Base-by-base conservation (phyloP, 1,140 invertebrate species). In the Coptotermes formosanus region DNA sequence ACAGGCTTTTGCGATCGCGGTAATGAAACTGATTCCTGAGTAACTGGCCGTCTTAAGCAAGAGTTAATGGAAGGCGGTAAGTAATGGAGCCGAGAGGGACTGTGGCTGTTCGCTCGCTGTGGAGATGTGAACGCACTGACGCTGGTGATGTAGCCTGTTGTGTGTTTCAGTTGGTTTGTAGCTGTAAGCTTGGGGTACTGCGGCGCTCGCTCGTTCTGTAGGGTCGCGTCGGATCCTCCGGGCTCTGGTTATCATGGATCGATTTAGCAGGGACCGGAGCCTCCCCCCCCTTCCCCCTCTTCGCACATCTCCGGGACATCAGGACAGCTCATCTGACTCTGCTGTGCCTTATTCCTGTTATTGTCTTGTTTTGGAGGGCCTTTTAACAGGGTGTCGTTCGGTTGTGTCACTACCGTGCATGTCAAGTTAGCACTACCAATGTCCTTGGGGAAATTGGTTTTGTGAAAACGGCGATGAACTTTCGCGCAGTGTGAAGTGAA, bases 181-280 rank as follows among this genome's bases (percentile, higher is more conserved):
- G 25, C 7, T 75, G 64, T 55, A 21, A 16, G 64, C 64, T 30
- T 2, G n/a, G n/a, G 14, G n/a, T 75, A 16, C 8, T 75, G 64
- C n/a, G n/a, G 64, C 64, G 25, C 64, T 30, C 64, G 1, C 55
- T 59, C 12, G 7, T 8, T 9, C 64, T 0, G 64, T 75, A 14
- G 64, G 64, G 64, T 75, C 64, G 64, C 25, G 64, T 30, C 64
- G n/a, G n/a, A 8, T 30, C 64, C 64, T 75, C 64, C 64, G 64
- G 64, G 64, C 64, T 75, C 64, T 25, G 64, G 64, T 75, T 75
- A n/a, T 75, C 64, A 75, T 75, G 64, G 64, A 75, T 75, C 64
- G 64, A 75, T 75, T 75, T 75, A 75, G 64, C 64, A 75, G n/a
- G 25, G 64, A 75, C 64, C 64, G 64, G 64, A 75, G 64, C 64